These are phyloP conservation scores for Coregonus ussuriensis DNA, from an alignment of 2,797 vertebrate species.

Conservation along the genomic window DNA sequence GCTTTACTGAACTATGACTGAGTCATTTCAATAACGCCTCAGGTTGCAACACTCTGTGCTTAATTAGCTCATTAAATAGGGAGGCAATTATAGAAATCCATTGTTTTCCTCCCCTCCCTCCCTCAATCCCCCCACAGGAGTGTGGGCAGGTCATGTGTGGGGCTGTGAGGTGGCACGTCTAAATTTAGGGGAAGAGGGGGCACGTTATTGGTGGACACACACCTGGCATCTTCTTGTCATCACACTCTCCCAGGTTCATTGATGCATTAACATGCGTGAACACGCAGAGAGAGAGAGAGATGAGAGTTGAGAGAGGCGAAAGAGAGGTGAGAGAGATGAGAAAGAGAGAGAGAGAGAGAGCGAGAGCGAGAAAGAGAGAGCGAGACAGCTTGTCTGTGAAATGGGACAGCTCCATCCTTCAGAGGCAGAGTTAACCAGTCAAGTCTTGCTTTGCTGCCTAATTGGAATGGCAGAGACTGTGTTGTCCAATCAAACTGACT, in stretches of 20 bases:
- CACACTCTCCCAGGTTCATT: slow-evolving; percentile 42
- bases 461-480: slow-evolving; percentile 68
- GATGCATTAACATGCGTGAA: slow-evolving; percentile 16
- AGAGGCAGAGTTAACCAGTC: slow-evolving; percentile 69
- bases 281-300: neutral
- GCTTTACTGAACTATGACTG: slow-evolving; percentile 76
- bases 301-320: too few species aligned
- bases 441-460: slow-evolving; percentile 76
- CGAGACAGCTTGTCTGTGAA: slow-evolving; percentile 11
- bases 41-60: slow-evolving; percentile 68
- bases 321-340: neutral
- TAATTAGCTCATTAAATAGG: slow-evolving; percentile 80
- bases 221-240: slow-evolving; percentile 67
- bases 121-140: slow-evolving; percentile 10
- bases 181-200: slow-evolving; percentile 45
- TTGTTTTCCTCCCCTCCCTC: slow-evolving; percentile 31
- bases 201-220: slow-evolving; percentile 44
- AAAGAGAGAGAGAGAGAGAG: neutral
- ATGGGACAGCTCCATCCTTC: slow-evolving; percentile 43
- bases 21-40: slow-evolving; percentile 75
- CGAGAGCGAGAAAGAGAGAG: slow-evolving; percentile 45
- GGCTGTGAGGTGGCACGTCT: slow-evolving; percentile 38
- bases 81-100: slow-evolving; percentile 64
- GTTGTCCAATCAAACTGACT: slow-evolving; percentile 67
- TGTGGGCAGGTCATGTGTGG: slow-evolving; percentile 53